Evolutionary conservation across 2,888 invertebrate genomes (phyloP).

Genomic region (Melieria omissa): DNA sequence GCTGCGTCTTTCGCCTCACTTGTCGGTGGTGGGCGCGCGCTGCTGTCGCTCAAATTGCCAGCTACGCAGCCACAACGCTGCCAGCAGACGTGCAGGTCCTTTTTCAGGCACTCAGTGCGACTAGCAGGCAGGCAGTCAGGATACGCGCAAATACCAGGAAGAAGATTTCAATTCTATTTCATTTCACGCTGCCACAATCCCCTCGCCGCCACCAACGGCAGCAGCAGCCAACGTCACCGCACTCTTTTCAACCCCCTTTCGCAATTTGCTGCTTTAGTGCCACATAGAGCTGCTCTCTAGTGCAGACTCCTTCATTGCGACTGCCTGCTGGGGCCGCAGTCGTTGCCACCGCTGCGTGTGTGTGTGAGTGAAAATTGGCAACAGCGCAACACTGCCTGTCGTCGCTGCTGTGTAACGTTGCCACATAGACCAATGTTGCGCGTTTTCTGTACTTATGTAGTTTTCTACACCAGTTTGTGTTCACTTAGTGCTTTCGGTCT

Average conservation of each 20-base stretch:
- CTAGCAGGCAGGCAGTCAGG: neutral
- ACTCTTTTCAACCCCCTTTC: neutral
- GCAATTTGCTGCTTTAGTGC: conserved; percentile 26
- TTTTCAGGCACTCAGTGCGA: too few relatives aligned
- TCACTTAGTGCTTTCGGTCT: neutral
- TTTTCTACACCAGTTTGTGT: neutral
- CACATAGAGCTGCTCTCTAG: neutral
- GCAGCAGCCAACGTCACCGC: neutral
- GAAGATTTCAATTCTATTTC: conserved; percentile 27
- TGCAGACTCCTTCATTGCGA: too few relatives aligned
- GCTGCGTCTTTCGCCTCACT: too few relatives aligned
- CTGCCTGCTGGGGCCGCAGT: neutral
- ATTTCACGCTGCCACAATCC: conserved; percentile 7
- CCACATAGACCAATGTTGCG: conserved; percentile 26
- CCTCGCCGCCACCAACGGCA: too few relatives aligned
- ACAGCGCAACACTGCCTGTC: conserved; percentile 13
- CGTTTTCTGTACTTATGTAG: conserved; percentile 11
- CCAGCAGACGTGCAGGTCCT: too few relatives aligned
- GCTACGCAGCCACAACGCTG: too few relatives aligned
- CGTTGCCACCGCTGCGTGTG: neutral
- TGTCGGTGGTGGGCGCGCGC: too few relatives aligned
- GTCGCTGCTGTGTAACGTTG: neutral
- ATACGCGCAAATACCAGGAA: conserved; percentile 19
- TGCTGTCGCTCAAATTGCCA: too few relatives aligned
- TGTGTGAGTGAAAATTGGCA: neutral